Base-by-base conservation (phyloP, 2,113 vertebrate genomes). In the Thamnophis sirtalis region DNA sequence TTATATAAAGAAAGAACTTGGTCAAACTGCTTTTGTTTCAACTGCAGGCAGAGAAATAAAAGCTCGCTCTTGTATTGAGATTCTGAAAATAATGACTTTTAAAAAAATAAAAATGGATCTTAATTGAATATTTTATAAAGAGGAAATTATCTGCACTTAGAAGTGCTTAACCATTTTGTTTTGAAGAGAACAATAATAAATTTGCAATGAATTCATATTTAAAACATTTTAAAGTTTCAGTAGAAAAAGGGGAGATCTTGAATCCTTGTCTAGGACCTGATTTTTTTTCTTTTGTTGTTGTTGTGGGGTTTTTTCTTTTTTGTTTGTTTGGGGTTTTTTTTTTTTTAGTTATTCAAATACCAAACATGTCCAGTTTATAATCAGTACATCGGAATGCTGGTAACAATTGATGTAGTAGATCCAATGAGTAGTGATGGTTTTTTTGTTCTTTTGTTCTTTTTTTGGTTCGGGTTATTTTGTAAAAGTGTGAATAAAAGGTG, bases 401-500 rank as follows among this genome's bases (percentile, higher is more conserved):
- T 98, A 97, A 98, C 98, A 98, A 92, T 98, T 98, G 98, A 98
- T 98, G 96, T 98, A 98, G 98, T 97, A 97, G 96, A 97, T 84
- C 96, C 96, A 97, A 96, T 96, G 90, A 96, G 92, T 97, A 97
- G 95, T 95, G 92, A 96, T 97, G 95, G 92, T 96, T 95, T 96
- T 95, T 95, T 94, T 96, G 94, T 96, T 96, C 92, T 93, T 95
- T 95, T 93, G 63, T 96, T 95, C 95, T 43, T 96, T 95, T 95
- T 91, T 22, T 90, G 87, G 96, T 96, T 97, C 96, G 96, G 91
- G 28, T 92, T 97, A 97, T 98, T 98, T 98, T 98, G 98, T 99
- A 98, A 98, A 92, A 98, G 98, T 99, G 98, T 99, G 98, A 99
- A 98, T 98, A 99, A 99, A 98, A 98, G 97, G 97, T 98, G 98